Base-by-base conservation (phyloP, 2,113 vertebrate genomes). In the Eurypyga helias region DNA sequence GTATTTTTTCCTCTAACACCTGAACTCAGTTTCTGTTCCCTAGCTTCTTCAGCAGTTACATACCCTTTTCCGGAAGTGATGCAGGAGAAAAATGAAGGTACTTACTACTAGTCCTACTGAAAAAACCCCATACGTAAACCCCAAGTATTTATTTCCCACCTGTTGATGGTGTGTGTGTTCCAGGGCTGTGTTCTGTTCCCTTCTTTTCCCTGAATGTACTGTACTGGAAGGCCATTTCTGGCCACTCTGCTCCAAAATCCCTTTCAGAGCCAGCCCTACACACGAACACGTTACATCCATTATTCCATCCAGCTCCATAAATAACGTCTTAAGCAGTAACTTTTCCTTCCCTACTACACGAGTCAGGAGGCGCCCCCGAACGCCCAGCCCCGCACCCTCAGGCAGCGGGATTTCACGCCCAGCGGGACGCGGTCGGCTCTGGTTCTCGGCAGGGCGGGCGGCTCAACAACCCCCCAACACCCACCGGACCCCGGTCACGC, bases 231-330 rank as follows among this genome's bases (percentile, higher is more conserved):
- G 17, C 1, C 1, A 0, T 24, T 90, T 61, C 76, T 34, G 26
- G 5, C 24, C 1, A 1, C 19, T 13, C 45, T 11, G 3, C 10
- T 70, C 41, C 31, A 57, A 92, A 90, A 55, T 6, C 12, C 34
- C 48, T 48, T 75, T 51, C 26, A 51, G 64, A 73, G 48, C 2
- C 76, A 77, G 46, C 31, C 17, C 46, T 26, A 9, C 4, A 46
- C 0, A 6, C 1, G 2, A 89, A 72, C 9, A 29, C 5, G 61
- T 80, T 11, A 26, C 5, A 77, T 2, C 41, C 38, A 6, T 15
- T n/a, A 11, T 29, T 58, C 77, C 36, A 10, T 7, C 19, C 2
- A 17, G 26, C 31, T 54, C 17, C 15, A 36, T 20, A 77, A 72
- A 66, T 17, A 67, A 78, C 57, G 28, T 10, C 8, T 45, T 57